phyloP scores from a whole-genome alignment of 2,888 invertebrate genomes.

The Salpingus planirostris region DNA sequence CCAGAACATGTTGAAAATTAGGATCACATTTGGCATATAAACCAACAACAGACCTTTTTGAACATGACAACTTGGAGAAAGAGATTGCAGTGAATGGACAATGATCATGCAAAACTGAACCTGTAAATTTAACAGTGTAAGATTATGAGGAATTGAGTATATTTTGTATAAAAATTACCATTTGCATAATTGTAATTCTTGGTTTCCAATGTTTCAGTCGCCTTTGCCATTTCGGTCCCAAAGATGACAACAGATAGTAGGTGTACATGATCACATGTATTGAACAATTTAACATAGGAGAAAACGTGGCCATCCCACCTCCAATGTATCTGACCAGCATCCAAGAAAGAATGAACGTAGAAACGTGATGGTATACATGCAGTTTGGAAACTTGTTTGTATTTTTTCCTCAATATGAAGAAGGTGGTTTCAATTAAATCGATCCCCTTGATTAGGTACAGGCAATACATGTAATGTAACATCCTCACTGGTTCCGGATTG shows the following conservation, averaged over 20 bases:
- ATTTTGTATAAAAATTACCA: conserved; percentile 42
- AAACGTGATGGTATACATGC: conserved; percentile 65
- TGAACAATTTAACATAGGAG: conserved; percentile 55
- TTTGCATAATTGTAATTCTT: conserved; percentile 51
- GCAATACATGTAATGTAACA: conserved; percentile 49
- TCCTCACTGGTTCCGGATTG: conserved; percentile 49
- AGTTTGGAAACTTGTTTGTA: conserved; percentile 60
- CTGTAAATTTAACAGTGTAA: conserved; percentile 33
- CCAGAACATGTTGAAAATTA: conserved; percentile 64
- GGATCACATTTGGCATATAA: conserved; percentile 52
- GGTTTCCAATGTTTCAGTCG: conserved; percentile 51
- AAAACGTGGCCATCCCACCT: conserved; percentile 61
- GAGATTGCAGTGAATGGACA: conserved; percentile 46
- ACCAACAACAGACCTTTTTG: conserved; percentile 45
- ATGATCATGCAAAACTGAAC: conserved; percentile 59
- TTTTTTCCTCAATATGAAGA: conserved; percentile 65
- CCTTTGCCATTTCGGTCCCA: conserved; percentile 50
- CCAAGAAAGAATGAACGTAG: conserved; percentile 53
- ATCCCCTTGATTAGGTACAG: conserved; percentile 53
- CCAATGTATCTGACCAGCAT: conserved; percentile 53
- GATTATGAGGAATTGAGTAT: background rate
- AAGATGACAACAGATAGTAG: conserved; percentile 60
- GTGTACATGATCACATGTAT: conserved; percentile 71
- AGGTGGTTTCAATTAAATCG: conserved; percentile 61
- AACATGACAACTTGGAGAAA: conserved; percentile 50